Percentiles rank a stretch among this genome's conserved stretches.
Evolutionary conservation across 2,888 invertebrate species (phyloP).

Genomic region (Morpho helenor): DNA sequence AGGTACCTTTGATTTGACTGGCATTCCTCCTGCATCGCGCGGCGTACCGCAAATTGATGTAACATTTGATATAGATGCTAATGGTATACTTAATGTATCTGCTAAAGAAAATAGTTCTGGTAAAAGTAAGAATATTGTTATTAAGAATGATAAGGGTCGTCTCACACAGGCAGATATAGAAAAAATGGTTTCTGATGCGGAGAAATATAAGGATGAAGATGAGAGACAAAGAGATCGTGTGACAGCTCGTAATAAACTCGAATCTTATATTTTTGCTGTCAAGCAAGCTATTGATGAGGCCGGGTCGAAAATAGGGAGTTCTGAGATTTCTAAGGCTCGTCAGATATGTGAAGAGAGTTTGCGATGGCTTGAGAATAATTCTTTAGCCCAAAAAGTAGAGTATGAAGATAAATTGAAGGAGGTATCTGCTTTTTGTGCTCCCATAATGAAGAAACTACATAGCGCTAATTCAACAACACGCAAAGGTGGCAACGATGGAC

Average conservation of each 20-base stretch:
- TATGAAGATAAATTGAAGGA: conserved; percentile 78
- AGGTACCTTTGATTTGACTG: conserved; percentile 82
- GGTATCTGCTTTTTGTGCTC: conserved; percentile 42
- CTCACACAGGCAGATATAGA: conserved; percentile 91
- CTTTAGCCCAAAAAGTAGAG: conserved; percentile 83
- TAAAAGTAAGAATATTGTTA: conserved; percentile 86
- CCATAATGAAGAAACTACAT: conserved; percentile 81
- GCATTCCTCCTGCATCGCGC: conserved; percentile 83
- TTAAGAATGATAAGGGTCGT: conserved; percentile 90
- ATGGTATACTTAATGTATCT: conserved; percentile 89
- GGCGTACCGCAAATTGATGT: conserved; percentile 84
- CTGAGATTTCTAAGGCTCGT: conserved; percentile 76
- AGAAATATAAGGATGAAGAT: conserved; percentile 85
- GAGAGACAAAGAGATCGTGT: conserved; percentile 82
- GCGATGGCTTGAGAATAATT: conserved; percentile 84
- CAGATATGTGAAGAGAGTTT: conserved; percentile 78
- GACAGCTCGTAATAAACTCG: conserved; percentile 84
- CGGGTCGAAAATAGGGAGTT: conserved; percentile 77
- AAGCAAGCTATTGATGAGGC: conserved; percentile 82
- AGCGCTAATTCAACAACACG: conserved; percentile 34
- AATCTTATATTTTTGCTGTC: conserved; percentile 83
- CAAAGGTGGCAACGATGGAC: conserved; percentile 45
- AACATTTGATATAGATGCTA: conserved; percentile 87
- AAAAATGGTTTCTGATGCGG: conserved; percentile 87
- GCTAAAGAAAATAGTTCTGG: conserved; percentile 84